Conservation (phyloP, 2,797 vertebrate genomes). For the Cephalopachus bancanus region DNA sequence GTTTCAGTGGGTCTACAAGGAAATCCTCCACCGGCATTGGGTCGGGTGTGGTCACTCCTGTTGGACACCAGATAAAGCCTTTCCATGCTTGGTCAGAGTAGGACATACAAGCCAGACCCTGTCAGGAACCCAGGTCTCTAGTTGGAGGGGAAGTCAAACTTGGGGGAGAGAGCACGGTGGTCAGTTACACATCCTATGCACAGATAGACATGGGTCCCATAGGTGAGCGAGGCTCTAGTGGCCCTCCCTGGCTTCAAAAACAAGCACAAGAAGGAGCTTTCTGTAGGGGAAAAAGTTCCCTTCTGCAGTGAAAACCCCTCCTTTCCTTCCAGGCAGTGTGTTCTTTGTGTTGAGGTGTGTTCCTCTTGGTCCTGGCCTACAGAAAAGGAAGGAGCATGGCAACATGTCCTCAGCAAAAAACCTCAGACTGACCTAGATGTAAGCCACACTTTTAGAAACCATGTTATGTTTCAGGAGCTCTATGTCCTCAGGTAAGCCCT, state of each 20-base stretch:
- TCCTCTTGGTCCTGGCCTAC: neutral
- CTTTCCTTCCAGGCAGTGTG: too few species aligned
- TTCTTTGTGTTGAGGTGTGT: neutral
- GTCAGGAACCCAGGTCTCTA: neutral
- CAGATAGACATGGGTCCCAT: rapidly evolving
- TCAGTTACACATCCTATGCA: neutral
- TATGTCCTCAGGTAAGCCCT: neutral
- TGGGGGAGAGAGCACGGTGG: rapidly evolving
- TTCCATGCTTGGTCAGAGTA: neutral
- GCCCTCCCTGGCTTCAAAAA: neutral
- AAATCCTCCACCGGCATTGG: neutral
- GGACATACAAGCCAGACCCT: neutral
- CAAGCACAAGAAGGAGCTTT: neutral
- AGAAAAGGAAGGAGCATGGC: neutral
- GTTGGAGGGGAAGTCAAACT: neutral
- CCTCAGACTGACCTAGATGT: rapidly evolving
- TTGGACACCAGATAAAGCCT: neutral
- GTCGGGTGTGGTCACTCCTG: neutral
- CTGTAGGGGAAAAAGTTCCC: neutral
- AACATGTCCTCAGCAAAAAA: too few species aligned
- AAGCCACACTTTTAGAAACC: neutral
- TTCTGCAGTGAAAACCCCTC: neutral
- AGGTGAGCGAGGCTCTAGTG: rapidly evolving
- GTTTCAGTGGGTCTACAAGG: neutral
- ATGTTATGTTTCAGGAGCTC: rapidly evolving